Percentiles rank a stretch among this genome's conserved stretches.
Evolutionary conservation across 2,888 invertebrate species (phyloP).

Genomic region (Helleia helle): DNA sequence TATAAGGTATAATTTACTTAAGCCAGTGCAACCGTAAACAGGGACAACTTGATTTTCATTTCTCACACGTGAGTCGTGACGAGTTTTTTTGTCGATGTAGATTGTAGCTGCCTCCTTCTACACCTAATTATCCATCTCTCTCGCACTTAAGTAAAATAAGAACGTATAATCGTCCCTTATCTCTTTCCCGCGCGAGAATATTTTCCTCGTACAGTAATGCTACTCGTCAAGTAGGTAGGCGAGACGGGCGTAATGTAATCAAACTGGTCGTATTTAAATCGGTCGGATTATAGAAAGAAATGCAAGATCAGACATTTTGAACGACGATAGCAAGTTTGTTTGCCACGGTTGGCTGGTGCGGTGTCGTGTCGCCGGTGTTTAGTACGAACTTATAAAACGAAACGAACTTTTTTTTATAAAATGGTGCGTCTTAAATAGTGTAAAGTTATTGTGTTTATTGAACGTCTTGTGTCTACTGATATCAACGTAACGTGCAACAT

Average conservation of each 20-base stretch:
- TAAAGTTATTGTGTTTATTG: constrained; percentile 34
- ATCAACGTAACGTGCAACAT: constrained; percentile 22
- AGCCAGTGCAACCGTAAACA: background rate
- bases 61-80: constrained; percentile 43
- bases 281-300: constrained; percentile 43
- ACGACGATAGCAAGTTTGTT: constrained; percentile 48
- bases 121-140: constrained; percentile 15
- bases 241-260: constrained; percentile 20
- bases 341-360: constrained; percentile 47
- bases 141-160: constrained; percentile 7
- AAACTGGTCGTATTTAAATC: constrained; percentile 31
- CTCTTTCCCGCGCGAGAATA: constrained; percentile 33
- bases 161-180: constrained; percentile 15
- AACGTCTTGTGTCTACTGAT: constrained; percentile 21
- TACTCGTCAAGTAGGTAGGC: constrained; percentile 28
- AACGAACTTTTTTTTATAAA: constrained; percentile 40
- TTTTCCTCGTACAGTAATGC: constrained; percentile 35
- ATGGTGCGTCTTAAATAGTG: constrained; percentile 43
- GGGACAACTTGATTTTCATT: constrained; percentile 16
- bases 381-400: constrained; percentile 51
- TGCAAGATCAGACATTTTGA: constrained; percentile 32
- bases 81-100: constrained; percentile 22
- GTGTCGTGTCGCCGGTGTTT: constrained; percentile 45
- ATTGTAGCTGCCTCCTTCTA: constrained; percentile 19
- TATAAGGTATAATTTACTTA: background rate